Evolutionary conservation across 2,888 invertebrate genomes (phyloP), one percentile per base, ranked within the genome.

Genomic region (Polyommatus icarus): DNA sequence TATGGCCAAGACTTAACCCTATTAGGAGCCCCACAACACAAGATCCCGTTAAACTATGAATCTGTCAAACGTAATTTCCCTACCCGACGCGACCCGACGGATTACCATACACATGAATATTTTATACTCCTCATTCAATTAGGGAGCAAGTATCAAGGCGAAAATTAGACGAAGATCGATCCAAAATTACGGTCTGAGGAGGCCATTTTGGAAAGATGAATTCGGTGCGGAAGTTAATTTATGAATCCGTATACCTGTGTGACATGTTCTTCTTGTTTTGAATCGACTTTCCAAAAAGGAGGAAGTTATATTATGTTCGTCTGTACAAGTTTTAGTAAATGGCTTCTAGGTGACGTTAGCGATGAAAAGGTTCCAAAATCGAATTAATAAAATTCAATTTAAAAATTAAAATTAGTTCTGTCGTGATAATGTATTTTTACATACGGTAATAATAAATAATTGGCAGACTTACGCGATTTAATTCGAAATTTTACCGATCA

Each of bases 91-190:
- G 46, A 54, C 77, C 84, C 84, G 87, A 83, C 87, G 88, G 89
- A 92, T 93, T 92, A 92, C 90, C 91, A 91, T 91, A 91, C 88
- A 86, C 89, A 93, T 93, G 93, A 93, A 93, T 93, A 93, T 93
- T 93, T 91, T 91, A 93, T 93, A 88, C 89, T 84, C 83, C 84
- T 86, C 87, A 93, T 93, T 93, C 91, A 92, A 93, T 93, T 92
- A 92, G 87, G 84, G 79, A 83, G 80, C 83, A 73, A 75, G 75
- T 75, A 54, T 67, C 67, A 32, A 59, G 29, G 18, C 67, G 67
- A 67, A 67, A 67, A 67, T 67, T 67, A 67, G 67, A 67, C 67
- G 29, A 67, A 67, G 67, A 67, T 67, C 67, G 67, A 67, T 67
- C 10, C 67, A 32, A 67, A 67, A 67, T 67, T 29, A 67, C 18